A percentile compares a stretch with the other conserved stretches of the same genome.
These are phyloP conservation scores for Orchesella cincta DNA, from an alignment of 1,140 invertebrate species.

Conservation along the genomic window DNA sequence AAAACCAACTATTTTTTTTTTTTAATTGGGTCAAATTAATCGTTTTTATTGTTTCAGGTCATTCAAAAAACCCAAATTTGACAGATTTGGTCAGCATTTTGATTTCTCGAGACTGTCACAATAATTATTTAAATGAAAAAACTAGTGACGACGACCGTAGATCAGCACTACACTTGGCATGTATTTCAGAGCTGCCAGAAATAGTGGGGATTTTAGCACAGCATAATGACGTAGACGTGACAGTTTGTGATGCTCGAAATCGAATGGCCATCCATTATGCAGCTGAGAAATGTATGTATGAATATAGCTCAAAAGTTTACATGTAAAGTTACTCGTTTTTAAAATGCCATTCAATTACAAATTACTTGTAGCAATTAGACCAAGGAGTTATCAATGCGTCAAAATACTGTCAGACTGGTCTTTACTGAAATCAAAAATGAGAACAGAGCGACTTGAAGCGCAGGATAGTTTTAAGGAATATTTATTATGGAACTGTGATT, in stretches of 20 bases:
- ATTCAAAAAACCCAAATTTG: not conserved
- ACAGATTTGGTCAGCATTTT: not conserved
- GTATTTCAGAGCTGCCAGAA: not conserved
- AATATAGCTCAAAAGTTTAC: not conserved
- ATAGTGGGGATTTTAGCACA: not conserved
- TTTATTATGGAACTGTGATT: not conserved
- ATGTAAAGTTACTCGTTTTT: too few relatives aligned
- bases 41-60: not conserved
- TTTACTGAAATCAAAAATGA: not conserved
- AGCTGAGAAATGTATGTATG: not conserved
- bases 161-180: not conserved
- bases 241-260: not conserved
- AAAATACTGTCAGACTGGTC: not conserved
- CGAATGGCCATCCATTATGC: conserved; percentile 10
- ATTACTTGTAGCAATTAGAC: not conserved
- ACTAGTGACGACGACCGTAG: not conserved
- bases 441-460: not conserved
- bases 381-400: not conserved
- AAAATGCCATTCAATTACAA: not conserved
- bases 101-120: not conserved
- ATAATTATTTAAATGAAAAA: not conserved
- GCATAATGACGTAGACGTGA: not conserved
- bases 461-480: not conserved
- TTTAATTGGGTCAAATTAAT: too few relatives aligned
- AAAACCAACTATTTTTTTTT: too few relatives aligned